Base-by-base conservation (phyloP, 2,888 invertebrate species). In the Chaitophorus viminalis region DNA sequence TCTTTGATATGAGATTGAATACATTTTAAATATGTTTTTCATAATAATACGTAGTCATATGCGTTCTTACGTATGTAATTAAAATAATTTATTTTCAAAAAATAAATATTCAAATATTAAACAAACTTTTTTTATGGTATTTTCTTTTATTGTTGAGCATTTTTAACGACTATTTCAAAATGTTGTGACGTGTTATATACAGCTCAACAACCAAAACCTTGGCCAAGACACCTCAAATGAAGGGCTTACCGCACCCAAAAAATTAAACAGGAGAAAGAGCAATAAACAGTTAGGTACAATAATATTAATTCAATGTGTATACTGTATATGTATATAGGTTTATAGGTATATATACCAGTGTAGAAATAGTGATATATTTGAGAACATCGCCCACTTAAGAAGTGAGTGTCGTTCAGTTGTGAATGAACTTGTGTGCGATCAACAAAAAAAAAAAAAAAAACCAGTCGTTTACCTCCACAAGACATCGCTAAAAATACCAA, bases 351-450 rank as follows among this genome's bases (percentile, higher is more conserved):
- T 36, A 39, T 72, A 14, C 74, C 33, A 36, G 14, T 72, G 31
- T 65, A 60, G 74, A 74, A 87, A 87, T 81, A 74, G 74, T 87
- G 21, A 39, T 79, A 74, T 60, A 60, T 87, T 81, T 79, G 21
- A 72, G 39, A 87, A 79, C 36, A 74, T 39, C 79, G 79, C 86
- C 86, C 86, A 87, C 78, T 74, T 74, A n/a, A 68, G 65, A 68
- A 31, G 31, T 46, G 31, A 65, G 76, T 84, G 54, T 70, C 54
- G 78, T 86, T 86, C 29, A 54, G 70, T 78, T 78, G 36, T 54
- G 72, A 86, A 86, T 78, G 68, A 79, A 74, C 39, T 87, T 29
- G 60, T 60, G 54, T 60, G 76, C 25, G 31, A 78, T 60, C 39
- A 17, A 60, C 29, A 39, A 74, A 77, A 86, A 33, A 39, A 82